Evolutionary conservation across 2,888 invertebrate genomes (phyloP).

Genomic region (Colletes collaris): DNA sequence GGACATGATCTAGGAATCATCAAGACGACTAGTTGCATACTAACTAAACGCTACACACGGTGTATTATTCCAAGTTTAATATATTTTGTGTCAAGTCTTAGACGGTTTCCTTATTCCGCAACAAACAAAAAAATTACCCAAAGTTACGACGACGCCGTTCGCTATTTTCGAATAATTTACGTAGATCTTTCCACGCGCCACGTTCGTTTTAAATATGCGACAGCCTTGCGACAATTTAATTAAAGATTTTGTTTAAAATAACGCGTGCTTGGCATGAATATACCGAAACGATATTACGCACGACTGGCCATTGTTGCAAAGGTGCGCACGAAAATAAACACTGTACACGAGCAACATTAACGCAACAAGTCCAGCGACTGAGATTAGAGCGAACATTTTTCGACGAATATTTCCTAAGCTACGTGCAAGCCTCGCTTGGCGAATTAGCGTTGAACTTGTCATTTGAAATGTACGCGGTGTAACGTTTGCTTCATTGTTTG

Average conservation of each 20-base stretch:
- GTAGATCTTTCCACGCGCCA: neutral
- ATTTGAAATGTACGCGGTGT: neutral
- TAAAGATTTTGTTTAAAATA: constrained; percentile 49
- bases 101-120: constrained; percentile 54
- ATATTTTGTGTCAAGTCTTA: constrained; percentile 82
- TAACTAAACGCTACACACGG: constrained; percentile 73
- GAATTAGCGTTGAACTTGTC: neutral
- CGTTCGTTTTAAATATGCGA: neutral
- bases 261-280: constrained; percentile 47
- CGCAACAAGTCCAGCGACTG: constrained; percentile 64
- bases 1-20: constrained; percentile 58
- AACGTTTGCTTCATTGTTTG: neutral
- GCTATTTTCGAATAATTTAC: neutral
- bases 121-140: constrained; percentile 4
- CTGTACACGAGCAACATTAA: constrained; percentile 68
- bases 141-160: neutral
- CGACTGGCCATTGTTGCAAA: constrained; percentile 66
- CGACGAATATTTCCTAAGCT: constrained; percentile 40
- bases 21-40: constrained; percentile 70
- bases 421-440: neutral
- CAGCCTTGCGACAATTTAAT: neutral
- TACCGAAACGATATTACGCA: constrained; percentile 54
- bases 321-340: constrained; percentile 69
- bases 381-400: constrained; percentile 49
- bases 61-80: constrained; percentile 81